Evolutionary conservation across 2,113 vertebrate species (phyloP).

Genomic region (Megaleporinus macrocephalus): DNA sequence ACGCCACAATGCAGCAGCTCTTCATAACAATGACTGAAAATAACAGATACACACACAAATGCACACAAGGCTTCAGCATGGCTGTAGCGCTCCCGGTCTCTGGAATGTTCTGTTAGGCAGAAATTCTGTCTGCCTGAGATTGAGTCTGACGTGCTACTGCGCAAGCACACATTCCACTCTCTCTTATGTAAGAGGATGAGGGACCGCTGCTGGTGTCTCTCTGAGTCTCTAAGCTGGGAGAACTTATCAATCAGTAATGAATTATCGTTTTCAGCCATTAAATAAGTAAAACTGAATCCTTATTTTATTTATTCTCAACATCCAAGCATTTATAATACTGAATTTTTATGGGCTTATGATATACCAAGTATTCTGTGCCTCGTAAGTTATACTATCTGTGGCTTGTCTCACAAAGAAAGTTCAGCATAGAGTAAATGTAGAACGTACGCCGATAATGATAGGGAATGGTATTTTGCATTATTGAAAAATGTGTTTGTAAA

Average conservation of each 20-base stretch:
- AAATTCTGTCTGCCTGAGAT: conserved; percentile 25
- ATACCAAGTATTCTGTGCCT: no score
- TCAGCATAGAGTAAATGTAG: no score
- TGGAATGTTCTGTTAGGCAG: conserved; percentile 33
- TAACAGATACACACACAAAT: neutral
- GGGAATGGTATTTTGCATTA: no score
- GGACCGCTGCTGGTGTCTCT: conserved; percentile 31
- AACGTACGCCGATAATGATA: no score
- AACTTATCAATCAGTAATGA: neutral
- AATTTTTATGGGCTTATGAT: no score
- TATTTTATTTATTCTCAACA: no score
- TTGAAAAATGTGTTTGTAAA: no score
- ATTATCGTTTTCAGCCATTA: no score
- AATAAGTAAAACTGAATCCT: no score
- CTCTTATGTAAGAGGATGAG: conserved; percentile 60
- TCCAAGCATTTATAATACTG: no score
- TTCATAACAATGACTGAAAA: neutral
- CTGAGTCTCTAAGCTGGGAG: neutral
- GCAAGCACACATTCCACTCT: conserved; percentile 50
- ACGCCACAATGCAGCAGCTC: neutral
- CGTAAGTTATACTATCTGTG: no score
- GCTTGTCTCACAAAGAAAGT: no score
- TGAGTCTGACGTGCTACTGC: conserved; percentile 28
- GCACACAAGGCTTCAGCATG: neutral
- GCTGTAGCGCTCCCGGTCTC: neutral